Base-by-base conservation (phyloP, 2,113 vertebrate genomes). In the Oncorhynchus mykiss region DNA sequence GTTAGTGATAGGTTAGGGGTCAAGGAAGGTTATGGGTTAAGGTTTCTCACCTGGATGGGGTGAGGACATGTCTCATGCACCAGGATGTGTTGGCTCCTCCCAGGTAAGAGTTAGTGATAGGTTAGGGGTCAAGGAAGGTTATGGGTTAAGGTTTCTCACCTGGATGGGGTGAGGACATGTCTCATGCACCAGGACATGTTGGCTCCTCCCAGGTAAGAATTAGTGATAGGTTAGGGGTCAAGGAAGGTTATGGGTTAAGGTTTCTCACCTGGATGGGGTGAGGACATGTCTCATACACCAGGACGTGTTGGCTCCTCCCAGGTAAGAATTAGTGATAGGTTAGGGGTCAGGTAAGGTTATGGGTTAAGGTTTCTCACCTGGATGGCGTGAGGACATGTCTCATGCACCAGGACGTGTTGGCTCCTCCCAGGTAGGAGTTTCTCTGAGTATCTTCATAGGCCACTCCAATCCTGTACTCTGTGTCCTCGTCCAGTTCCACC, bases 111-210 rank as follows among this genome's bases (percentile, higher is more conserved):
- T 48, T 48, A 9, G 45, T 14, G 54, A 20, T n/a, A 13, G 14
- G 48, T 49, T 49, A 13, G 48, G 48, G 48, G 27, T 29, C 22
- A 24, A 24, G 22, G 22, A 2, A 27, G 27, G 27, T 29, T 3
- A 29, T 24, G 3, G 3, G 48, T 49, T 49, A 12, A 6, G 45
- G 45, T 1, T 48, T 34, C 49, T n/a, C 13, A 59, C 57, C 57
- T 59, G 57, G 54, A 59, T 12, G 54, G 54, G 12, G 45, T 7
- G 12, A 49, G 45, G 4, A 29, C 91, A 77, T 97, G 97, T 75
- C 95, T 95, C 95, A 98, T 95, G 85, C 97, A 99, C 97, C 96
- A 98, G 11, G 96, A 97, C 1, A 89, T 91, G 64, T 81, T 83
- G 1, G 49, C 1, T 51, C 9, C 49, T 51, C 49, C 49, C 9